These are phyloP conservation scores for Heteractis magnifica DNA, from an alignment of 92 coral and sea anemone genomes.

Conservation along the genomic window DNA sequence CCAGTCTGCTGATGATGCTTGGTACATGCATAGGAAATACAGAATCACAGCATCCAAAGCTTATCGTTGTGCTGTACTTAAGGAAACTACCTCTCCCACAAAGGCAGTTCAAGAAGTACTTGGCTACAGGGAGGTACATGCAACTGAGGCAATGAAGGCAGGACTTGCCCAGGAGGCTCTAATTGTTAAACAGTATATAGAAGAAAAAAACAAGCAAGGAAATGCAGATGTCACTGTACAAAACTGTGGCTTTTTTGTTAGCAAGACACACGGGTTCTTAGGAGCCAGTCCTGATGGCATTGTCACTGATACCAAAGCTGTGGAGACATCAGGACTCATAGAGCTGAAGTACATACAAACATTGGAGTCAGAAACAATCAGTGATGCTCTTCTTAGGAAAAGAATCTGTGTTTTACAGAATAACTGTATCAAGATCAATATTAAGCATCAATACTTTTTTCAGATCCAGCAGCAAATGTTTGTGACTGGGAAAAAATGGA, in stretches of 20 bases:
- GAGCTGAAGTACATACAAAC: constrained; percentile 48
- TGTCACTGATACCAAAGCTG: constrained; percentile 15
- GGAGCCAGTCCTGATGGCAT: constrained; percentile 61
- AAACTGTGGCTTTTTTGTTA: constrained; percentile 51
- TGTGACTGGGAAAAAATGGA: constrained; percentile 46
- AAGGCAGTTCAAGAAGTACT: constrained; percentile 51
- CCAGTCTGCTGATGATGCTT: constrained; percentile 32
- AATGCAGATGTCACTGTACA: constrained; percentile 19
- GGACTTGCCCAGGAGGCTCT: constrained; percentile 40
- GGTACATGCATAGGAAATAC: constrained; percentile 30
- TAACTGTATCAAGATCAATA: constrained; percentile 22
- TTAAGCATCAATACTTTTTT: constrained; percentile 41
- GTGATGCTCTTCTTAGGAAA: constrained; percentile 48
- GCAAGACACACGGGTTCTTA: constrained; percentile 38
- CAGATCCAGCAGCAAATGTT: constrained; percentile 59
- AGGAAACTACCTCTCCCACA: constrained; percentile 50
- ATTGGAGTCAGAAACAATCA: constrained; percentile 29
- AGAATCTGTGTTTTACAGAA: constrained; percentile 37
- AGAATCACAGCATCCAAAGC: constrained; percentile 54
- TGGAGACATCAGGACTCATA: constrained; percentile 28
- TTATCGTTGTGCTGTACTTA: constrained; percentile 48
- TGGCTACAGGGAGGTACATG: constrained; percentile 22
- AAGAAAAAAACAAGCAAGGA: constrained; percentile 17
- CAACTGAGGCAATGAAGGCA: constrained; percentile 42
- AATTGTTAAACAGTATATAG: constrained; percentile 36